Conservation (phyloP, 2,797 vertebrate species). For the Girardinus metallicus region DNA sequence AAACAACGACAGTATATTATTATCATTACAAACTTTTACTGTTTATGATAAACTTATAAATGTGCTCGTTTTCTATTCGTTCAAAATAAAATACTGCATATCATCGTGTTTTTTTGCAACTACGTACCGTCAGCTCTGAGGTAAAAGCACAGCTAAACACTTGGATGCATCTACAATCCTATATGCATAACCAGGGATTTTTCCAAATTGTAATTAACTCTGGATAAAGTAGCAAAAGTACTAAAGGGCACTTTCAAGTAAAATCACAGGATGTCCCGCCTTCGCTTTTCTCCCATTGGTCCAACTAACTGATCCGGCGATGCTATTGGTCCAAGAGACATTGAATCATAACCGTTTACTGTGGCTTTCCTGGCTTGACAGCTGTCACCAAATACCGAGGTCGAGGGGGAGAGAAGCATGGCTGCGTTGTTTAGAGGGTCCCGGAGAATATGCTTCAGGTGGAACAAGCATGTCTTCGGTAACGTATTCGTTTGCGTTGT, state of each 20-base stretch:
- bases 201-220: neutral
- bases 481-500: conserved; percentile 62
- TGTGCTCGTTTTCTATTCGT: neutral
- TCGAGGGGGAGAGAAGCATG: conserved; percentile 81
- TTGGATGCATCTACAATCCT: neutral
- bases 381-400: conserved; percentile 74
- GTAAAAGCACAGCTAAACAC: neutral
- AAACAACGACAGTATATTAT: neutral
- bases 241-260: conserved; percentile 21
- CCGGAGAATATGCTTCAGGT: conserved; percentile 69
- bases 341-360: conserved; percentile 45
- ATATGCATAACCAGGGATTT: neutral
- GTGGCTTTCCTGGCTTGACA: conserved; percentile 65
- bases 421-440: conserved; percentile 81
- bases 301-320: accelerated
- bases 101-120: neutral
- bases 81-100: neutral
- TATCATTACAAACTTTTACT: neutral
- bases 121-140: accelerated
- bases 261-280: conserved; percentile 68
- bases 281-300: conserved; percentile 58
- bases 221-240: neutral
- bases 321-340: conserved; percentile 52
- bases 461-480: conserved; percentile 80
- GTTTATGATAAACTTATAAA: neutral